A percentile compares a stretch with the other conserved stretches of the same genome.
phyloP scores from a whole-genome alignment of 2,113 vertebrate species.

The Dromas ardeola region DNA sequence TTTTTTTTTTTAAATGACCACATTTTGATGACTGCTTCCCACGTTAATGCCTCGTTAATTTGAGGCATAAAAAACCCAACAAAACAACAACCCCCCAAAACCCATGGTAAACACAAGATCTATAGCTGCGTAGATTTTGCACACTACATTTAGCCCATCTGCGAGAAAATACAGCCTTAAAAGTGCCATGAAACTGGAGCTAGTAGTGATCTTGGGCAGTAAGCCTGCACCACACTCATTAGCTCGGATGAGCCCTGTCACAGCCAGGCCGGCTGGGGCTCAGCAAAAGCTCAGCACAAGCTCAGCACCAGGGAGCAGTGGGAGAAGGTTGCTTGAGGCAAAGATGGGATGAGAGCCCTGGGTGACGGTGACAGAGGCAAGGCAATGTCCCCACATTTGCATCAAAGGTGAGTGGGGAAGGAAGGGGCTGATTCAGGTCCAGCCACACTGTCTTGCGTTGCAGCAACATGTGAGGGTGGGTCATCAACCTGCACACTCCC shows the following conservation, averaged over 20 bases:
- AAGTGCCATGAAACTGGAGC: not conserved
- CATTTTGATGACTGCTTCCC: not conserved
- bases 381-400: not conserved
- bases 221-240: not conserved
- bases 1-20: not conserved
- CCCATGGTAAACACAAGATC: not conserved
- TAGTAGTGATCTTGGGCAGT: not conserved
- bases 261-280: not conserved
- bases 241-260: fast-evolving
- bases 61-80: not conserved
- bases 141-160: not conserved
- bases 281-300: not conserved
- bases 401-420: not conserved
- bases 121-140: fast-evolving
- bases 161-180: not conserved
- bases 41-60: not conserved
- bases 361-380: too few relatives aligned
- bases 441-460: not conserved
- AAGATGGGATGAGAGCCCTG: not conserved
- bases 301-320: not conserved
- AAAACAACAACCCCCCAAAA: not conserved
- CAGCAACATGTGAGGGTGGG: not conserved
- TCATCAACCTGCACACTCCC: not conserved
- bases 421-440: not conserved
- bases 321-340: not conserved